Conservation (phyloP, 2,113 vertebrate species). For the Mungos mungo region DNA sequence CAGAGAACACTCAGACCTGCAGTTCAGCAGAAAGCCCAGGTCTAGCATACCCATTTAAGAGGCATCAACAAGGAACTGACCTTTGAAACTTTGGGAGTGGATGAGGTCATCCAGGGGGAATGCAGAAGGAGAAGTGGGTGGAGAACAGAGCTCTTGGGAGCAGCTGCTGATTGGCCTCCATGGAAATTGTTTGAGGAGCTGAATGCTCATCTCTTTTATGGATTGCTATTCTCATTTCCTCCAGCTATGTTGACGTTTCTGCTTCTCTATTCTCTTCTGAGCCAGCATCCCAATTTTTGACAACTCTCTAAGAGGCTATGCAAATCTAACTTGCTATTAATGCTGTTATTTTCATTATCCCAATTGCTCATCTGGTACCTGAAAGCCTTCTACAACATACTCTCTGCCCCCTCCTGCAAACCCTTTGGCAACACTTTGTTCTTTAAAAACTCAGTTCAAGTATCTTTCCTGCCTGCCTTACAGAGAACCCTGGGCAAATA, state of each 20-base stretch:
- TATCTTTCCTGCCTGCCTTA: background rate
- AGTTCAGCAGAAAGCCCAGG: background rate
- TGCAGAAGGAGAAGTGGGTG: background rate
- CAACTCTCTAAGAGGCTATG: background rate
- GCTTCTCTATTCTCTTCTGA: background rate
- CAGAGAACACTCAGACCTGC: background rate
- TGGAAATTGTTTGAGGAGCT: background rate
- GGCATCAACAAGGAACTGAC: background rate
- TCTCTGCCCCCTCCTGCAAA: background rate
- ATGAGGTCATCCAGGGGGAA: background rate
- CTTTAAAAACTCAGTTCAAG: background rate
- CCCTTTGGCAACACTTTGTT: background rate
- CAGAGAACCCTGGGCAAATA: background rate
- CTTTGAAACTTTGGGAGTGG: background rate
- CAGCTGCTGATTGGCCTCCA: background rate
- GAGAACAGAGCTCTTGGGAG: background rate
- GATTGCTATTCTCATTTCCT: background rate
- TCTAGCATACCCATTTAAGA: background rate
- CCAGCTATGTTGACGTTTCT: rapidly evolving
- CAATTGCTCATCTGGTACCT: background rate
- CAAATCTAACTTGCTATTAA: background rate
- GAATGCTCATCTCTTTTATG: background rate
- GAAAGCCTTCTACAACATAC: background rate
- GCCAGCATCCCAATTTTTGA: background rate
- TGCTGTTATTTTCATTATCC: background rate